Evolutionary conservation across 1,140 invertebrate genomes (phyloP).

Genomic region (Zaprionus kolodkinae): DNA sequence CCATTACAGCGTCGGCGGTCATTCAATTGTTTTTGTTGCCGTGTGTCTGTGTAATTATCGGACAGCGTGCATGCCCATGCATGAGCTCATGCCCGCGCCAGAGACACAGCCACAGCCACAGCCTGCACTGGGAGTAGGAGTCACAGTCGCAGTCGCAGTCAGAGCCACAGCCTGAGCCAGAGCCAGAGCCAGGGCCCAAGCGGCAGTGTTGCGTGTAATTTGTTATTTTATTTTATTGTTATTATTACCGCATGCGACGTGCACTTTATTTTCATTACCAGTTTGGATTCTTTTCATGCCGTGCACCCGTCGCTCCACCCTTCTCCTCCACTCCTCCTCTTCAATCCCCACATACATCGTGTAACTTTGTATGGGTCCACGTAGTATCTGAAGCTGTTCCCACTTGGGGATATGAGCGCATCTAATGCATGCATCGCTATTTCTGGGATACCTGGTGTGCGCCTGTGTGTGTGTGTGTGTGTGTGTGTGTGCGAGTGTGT

Average conservation of each 20-base stretch:
- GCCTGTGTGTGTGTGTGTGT: not conserved
- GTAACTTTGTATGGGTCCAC: slow-evolving; percentile 62
- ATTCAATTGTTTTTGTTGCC: slow-evolving; percentile 67
- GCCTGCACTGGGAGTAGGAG: not conserved
- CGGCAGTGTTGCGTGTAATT: slow-evolving; percentile 83
- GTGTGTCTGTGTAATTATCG: slow-evolving; percentile 78
- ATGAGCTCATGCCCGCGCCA: slow-evolving; percentile 24
- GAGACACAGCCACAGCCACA: not conserved
- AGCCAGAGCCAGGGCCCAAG: slow-evolving; percentile 17
- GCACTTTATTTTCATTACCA: slow-evolving; percentile 83
- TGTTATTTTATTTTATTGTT: slow-evolving; percentile 84
- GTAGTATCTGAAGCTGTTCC: slow-evolving; percentile 35
- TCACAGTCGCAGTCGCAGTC: not conserved
- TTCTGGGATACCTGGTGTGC: slow-evolving; percentile 20
- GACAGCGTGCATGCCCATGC: slow-evolving; percentile 66
- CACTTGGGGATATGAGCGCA: slow-evolving; percentile 24
- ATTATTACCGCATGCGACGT: slow-evolving; percentile 83
- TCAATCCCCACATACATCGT: slow-evolving; percentile 25
- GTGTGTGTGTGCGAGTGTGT: not conserved
- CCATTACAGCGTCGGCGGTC: slow-evolving; percentile 45
- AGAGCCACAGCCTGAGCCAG: not conserved
- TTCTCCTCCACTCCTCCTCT: not conserved
- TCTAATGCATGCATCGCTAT: slow-evolving; percentile 52
- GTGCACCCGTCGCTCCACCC: not conserved
- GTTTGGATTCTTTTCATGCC: slow-evolving; percentile 79